Base-by-base conservation (phyloP, 2,888 invertebrate genomes). In the Cerceris rybyensis region DNA sequence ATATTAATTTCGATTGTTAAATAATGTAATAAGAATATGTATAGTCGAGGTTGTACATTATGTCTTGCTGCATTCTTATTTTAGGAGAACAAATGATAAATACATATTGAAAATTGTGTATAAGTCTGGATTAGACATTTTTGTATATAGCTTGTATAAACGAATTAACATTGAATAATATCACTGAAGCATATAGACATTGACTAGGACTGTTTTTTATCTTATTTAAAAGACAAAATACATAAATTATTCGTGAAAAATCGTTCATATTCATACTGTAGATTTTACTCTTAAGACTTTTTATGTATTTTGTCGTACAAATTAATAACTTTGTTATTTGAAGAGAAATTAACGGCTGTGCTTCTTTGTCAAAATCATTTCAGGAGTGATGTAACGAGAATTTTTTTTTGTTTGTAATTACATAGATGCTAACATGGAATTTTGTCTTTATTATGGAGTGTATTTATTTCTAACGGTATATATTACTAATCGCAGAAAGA, bases 111-210 rank as follows among this genome's bases (percentile, higher is more conserved):
- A 67, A 77, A 75, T 70, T 81, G 75, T 82, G 70, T 68, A 81
- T 79, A 83, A 71, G 64, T 75, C 46, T 78, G 57, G 63, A 63
- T 54, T 83, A 85, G 73, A 72, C 55, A 60, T 83, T 84, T 86
- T 82, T 87, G 87, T 87, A 87, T 81, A 87, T 88, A 86, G 75
- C 80, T 80, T 87, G 82, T 82, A 86, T 83, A 84, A 82, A 87
- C 46, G 50, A 82, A 75, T 78, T 68, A 77, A 75, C 75, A 78
- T 81, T 28, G 28, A 28, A 28, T 28, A 28, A 80, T 75, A 76
- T 78, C 66, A 74, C 75, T 69, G 72, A 72, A 63, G 41, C 65
- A 74, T 17, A 42, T 69, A 75, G 65, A n/a, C 58, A 66, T 71
- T 50, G 63, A 69, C 43, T 81, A 86, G 80, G 71, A 83, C 17